Evolutionary conservation across 1,140 invertebrate genomes (phyloP), one percentile per base, ranked within the genome.

Genomic region (Sycophaga agraensis): DNA sequence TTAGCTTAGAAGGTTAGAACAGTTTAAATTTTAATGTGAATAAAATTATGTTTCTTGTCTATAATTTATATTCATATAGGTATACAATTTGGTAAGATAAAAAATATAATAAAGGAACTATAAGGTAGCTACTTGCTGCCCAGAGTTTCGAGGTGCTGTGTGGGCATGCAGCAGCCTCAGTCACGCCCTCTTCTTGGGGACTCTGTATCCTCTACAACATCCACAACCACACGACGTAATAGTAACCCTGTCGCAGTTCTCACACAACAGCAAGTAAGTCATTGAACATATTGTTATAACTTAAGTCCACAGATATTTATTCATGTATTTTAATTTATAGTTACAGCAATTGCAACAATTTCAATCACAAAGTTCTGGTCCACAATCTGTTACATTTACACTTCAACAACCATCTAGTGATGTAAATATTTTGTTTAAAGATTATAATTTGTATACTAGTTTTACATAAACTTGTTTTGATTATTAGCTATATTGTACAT

Each of bases 151-250:
- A 80, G 81, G 79, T 77, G 82, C 81, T 83, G 82, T 80, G 80
- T 84, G 82, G 82, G 82, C 79, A 83, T 83, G 79, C 82, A 84
- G 82, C 79, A 83, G 79, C 81, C 81, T 81, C 82, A 82, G 80
- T 79, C 82, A 78, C 81, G 82, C 80, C 82, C 82, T 79, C 81
- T 84, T 72, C 77, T 83, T 73, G 79, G 79, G 79, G 79, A 80
- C 76, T 81, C 79, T 73, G 78, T 79, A 80, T 80, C 79, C 77
- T 80, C 79, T 78, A 79, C 79, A 79, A 79, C 79, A 76, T 77
- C 79, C 77, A 78, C 77, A 71, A 78, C 70, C 71, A 71, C 76
- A 69, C 75, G 76, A 69, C 78, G 76, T 56, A 77, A 71, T 65
- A 77, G 70, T 61, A 81, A 78, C 74, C 71, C 77, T 48, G 78